Evolutionary conservation across 2,888 invertebrate genomes (phyloP), one percentile per base, ranked within the genome.

Genomic region (Drosophila borealis): DNA sequence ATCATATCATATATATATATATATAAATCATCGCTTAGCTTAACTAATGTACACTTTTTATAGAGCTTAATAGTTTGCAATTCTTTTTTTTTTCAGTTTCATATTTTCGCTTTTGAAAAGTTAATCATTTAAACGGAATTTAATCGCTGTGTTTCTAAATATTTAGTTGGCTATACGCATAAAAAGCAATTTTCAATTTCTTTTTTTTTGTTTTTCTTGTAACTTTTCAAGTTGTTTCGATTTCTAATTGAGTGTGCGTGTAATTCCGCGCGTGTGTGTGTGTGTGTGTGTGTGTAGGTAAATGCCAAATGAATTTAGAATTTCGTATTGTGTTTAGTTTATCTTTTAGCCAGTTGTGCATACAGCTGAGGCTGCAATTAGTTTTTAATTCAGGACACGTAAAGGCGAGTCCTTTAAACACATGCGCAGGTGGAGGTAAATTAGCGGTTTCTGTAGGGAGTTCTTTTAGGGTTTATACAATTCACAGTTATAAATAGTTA

Each of bases 161-260:
- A 64, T 56, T 72, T 70, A 57, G 56, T 75, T 73, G 45, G 61
- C 49, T 76, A 57, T 62, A 59, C 46, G 56, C 56, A 57, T 66
- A 60, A 81, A 81, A 80, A 80, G 82, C 85, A 80, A 81, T 66
- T 49, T 64, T 9, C 17, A 17, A 10, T 50, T 39, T 37, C 50
- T 39, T 53, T n/a, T 29, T n/a, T 21, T 53, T 29, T 19, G 34
- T 41, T 34, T 41, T 66, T 67, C 73, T 74, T 77, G 50, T 86
- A 82, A 82, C 82, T 82, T 82, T 82, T 80, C 14, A 82, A 89
- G 84, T 89, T 87, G 56, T 51, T 83, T 86, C 79, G 81, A 29
- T 29, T 29, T 78, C 64, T 46, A 81, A 85, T 76, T 88, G 80
- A 80, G 64, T 70, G 64, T 73, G 14, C 2, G 17, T 17, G 9